Evolutionary conservation across 2,797 vertebrate species (phyloP).

Genomic region (Choloepus didactylus): DNA sequence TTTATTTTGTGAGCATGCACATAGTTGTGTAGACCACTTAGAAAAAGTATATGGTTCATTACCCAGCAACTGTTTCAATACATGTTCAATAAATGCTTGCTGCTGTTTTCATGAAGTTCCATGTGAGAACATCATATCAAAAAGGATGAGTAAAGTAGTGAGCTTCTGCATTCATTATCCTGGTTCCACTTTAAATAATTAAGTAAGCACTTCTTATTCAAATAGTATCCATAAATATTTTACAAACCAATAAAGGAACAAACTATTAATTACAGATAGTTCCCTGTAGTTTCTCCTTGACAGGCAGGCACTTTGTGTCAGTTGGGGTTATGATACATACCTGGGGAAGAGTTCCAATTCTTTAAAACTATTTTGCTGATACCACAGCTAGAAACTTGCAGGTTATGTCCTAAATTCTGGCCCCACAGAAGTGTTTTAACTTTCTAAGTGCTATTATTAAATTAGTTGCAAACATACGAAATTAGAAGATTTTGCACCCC

Average conservation of each 20-base stretch:
- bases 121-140: not conserved
- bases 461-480: slow-evolving; percentile 11
- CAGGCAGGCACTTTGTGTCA: not conserved
- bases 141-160: not conserved
- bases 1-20: not conserved
- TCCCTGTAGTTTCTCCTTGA: not conserved
- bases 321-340: not conserved
- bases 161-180: not conserved
- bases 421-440: not conserved
- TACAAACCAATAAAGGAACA: not conserved
- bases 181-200: not conserved
- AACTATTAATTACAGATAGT: not conserved
- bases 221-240: not conserved
- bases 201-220: not conserved
- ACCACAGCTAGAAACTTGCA: not conserved
- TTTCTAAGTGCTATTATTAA: not conserved
- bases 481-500: not conserved
- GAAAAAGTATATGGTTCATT: not conserved
- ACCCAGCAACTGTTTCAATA: not conserved
- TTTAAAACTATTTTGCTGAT: slow-evolving; percentile 19
- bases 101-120: not conserved
- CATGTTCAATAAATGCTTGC: not conserved
- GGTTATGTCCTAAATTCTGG: not conserved
- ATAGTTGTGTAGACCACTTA: not conserved
- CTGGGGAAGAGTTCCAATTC: not conserved